phyloP scores from a whole-genome alignment of 2,888 invertebrate species.

The Diogma glabrata region DNA sequence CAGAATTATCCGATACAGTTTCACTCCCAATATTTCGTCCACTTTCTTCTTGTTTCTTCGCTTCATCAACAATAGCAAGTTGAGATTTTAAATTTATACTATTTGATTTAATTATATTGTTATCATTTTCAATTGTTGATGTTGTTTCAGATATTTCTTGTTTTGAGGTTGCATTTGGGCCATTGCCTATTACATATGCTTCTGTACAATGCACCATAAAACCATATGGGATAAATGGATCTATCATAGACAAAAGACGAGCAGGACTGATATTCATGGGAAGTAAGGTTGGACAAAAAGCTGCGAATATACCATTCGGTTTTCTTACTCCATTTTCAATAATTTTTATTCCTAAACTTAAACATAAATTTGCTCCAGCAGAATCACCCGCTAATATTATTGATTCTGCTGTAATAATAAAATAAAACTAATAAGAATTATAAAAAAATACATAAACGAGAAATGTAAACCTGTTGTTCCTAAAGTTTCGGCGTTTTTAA shows the following conservation, averaged over 20 bases:
- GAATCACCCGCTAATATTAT: slow-evolving; percentile 80
- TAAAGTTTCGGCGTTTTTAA: slow-evolving; percentile 62
- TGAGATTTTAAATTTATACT: not conserved
- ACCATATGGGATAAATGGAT: slow-evolving; percentile 90
- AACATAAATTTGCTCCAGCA: slow-evolving; percentile 87
- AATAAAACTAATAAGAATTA: no score
- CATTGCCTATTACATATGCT: no score
- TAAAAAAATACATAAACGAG: no score
- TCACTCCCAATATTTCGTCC: no score
- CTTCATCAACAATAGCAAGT: not conserved
- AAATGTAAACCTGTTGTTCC: no score
- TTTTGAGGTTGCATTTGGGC: no score
- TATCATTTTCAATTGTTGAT: no score
- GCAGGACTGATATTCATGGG: slow-evolving; percentile 89
- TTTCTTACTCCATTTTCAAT: slow-evolving; percentile 61
- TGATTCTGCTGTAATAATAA: slow-evolving; percentile 41
- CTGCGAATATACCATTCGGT: slow-evolving; percentile 81
- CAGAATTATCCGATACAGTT: no score
- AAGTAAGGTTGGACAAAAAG: slow-evolving; percentile 80
- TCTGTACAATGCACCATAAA: slow-evolving; percentile 79
- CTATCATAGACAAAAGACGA: slow-evolving; percentile 80
- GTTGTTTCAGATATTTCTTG: no score
- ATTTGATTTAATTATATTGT: no score
- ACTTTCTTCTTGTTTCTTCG: not conserved
- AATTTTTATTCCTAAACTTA: slow-evolving; percentile 67